These are phyloP conservation scores for Trachurus trachurus DNA, from an alignment of 2,797 vertebrate genomes.

Conservation along the genomic window DNA sequence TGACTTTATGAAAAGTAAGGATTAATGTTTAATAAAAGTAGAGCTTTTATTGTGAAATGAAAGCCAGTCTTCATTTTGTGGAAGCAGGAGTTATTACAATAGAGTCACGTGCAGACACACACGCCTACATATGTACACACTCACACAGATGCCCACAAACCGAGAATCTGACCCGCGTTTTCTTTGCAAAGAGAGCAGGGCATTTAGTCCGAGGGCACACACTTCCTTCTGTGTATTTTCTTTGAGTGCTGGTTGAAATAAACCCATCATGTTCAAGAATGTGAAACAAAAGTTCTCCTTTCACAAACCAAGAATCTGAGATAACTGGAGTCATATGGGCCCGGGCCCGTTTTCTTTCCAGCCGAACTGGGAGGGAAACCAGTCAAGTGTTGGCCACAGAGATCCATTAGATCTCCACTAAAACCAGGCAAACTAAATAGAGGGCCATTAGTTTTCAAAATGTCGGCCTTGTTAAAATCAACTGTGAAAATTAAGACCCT, in stretches of 20 bases:
- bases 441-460: slow-evolving; percentile 65
- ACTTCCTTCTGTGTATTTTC: slow-evolving; percentile 78
- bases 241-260: slow-evolving; percentile 75
- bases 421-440: slow-evolving; percentile 56
- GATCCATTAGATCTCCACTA: slow-evolving; percentile 60
- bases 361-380: slow-evolving; percentile 36
- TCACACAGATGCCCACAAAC: slow-evolving; percentile 14
- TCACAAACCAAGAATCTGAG: slow-evolving; percentile 70
- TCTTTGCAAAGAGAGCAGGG: slow-evolving; percentile 53
- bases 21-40: not conserved
- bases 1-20: not conserved
- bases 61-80: not conserved
- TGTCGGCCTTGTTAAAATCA: slow-evolving; percentile 61
- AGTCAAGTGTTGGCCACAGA: slow-evolving; percentile 39
- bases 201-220: slow-evolving; percentile 48
- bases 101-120: slow-evolving; percentile 4
- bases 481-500: slow-evolving; percentile 56
- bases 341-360: slow-evolving; percentile 39
- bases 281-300: slow-evolving; percentile 78
- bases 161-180: slow-evolving; percentile 44
- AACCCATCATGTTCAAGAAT: slow-evolving; percentile 79
- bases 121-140: not conserved
- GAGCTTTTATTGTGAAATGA: not conserved
- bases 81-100: slow-evolving; percentile 9
- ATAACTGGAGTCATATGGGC: slow-evolving; percentile 83